phyloP scores from a whole-genome alignment of 1,140 invertebrate species.

The Drosophila seguyi region DNA sequence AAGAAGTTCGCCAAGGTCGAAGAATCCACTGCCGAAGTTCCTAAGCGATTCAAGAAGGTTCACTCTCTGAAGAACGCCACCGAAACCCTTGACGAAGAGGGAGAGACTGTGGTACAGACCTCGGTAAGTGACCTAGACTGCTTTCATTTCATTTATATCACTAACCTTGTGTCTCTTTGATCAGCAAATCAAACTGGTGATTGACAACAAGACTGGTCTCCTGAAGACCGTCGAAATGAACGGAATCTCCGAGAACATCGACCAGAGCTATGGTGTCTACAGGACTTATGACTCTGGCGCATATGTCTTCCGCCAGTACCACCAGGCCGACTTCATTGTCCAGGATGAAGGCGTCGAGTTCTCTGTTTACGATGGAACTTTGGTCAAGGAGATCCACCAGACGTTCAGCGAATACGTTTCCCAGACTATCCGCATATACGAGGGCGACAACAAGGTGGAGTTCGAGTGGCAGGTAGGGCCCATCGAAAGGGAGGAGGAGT shows the following conservation, averaged over 20 bases:
- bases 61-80: constrained; percentile 7
- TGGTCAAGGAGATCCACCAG: constrained; percentile 95
- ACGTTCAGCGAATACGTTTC: constrained; percentile 91
- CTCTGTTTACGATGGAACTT: constrained; percentile 87
- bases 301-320: constrained; percentile 93
- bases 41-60: constrained; percentile 27
- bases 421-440: constrained; percentile 92
- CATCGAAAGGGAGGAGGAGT: constrained; percentile 91
- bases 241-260: constrained; percentile 69
- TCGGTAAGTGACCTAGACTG: constrained; percentile 25
- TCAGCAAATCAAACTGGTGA: constrained; percentile 58
- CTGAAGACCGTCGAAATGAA: constrained; percentile 87
- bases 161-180: background rate
- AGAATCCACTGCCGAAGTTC: background rate
- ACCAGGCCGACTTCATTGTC: constrained; percentile 62
- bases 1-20: constrained; percentile 16
- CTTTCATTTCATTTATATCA: background rate
- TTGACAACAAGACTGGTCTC: constrained; percentile 80
- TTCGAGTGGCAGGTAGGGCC: constrained; percentile 97
- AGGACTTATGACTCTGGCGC: constrained; percentile 91
- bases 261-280: constrained; percentile 93
- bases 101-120: constrained; percentile 56
- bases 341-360: constrained; percentile 85
- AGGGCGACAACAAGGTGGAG: constrained; percentile 89
- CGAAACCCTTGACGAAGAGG: constrained; percentile 22